Base-by-base conservation (phyloP, 92 coral and sea anemone species). In the Anthopleura xanthogrammica region DNA sequence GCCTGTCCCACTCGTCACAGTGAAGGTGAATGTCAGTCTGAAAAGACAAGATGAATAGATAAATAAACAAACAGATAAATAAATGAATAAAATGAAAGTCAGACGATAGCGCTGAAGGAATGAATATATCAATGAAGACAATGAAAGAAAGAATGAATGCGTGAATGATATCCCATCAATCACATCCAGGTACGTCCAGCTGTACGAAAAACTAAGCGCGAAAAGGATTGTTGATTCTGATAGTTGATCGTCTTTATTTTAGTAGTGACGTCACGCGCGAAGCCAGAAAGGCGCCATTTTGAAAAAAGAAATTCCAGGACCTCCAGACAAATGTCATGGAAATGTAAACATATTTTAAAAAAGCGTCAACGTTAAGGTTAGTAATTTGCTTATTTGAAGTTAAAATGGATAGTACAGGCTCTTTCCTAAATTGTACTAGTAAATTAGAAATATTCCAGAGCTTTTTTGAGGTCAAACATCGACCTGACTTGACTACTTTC, bases 11-110 rank as follows among this genome's bases (percentile, higher is more conserved):
- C 48, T 81, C 65, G 74, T 66, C 77, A 81, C 84, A 68, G 57
- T 81, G 58, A 7, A 81, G n/a, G 29, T 81, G 84, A 7, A 81
- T 54, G 74, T 81, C 84, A n/a, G 68, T 70, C 84, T 81, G 74
- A 8, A 65, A 80, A 80, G 20, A n/a, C 13, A 3, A 68, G 7
- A 29, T 24, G 41, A 0, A 10, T 68, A 19, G 11, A 22, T n/a
- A 3, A 54, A 54, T 54, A 2, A 54, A 54, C 36, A 29, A 29
- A 29, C 36, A 29, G 36, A 29, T 29, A 29, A 29, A 29, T 29
- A 29, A 16, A 7, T 5, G 5, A 68, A 68, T n/a, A 7, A 36
- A 9, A 20, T 64, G 40, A 22, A 19, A 64, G 29, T 46, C 50
- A 46, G 50, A 43, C 50, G 50, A 43, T 43, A 4, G 50, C 5